A percentile compares a stretch with the other conserved stretches of the same genome.
Evolutionary conservation across 2,797 vertebrate species (phyloP).

Genomic region (Liasis olivaceus): DNA sequence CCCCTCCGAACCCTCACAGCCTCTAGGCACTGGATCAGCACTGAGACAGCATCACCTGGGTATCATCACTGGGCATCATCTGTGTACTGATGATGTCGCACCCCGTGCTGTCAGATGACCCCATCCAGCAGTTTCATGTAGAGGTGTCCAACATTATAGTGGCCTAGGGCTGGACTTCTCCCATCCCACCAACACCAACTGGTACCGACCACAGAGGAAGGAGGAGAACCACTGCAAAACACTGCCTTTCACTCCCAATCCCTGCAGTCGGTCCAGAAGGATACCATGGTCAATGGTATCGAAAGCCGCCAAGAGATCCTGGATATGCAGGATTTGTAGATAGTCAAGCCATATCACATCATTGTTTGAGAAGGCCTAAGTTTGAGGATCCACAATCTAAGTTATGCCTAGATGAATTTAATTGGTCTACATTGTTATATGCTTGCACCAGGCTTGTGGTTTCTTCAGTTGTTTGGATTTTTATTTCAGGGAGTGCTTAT

Average conservation of each 20-base stretch:
- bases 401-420: background rate
- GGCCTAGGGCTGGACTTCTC: background rate
- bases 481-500: conserved; percentile 90
- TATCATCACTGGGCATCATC: background rate
- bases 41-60: background rate
- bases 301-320: background rate
- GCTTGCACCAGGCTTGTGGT: conserved; percentile 9
- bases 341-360: background rate
- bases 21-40: background rate
- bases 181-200: background rate
- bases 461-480: conserved; percentile 36
- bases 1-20: background rate
- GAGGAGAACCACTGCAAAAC: background rate
- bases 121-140: background rate
- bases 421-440: background rate
- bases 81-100: background rate
- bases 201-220: background rate
- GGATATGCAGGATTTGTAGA: background rate
- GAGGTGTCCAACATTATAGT: background rate
- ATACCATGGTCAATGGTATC: background rate
- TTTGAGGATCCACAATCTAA: background rate
- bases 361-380: background rate
- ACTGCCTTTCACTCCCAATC: background rate
- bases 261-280: background rate
- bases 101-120: background rate